Conservation (phyloP, 2,113 vertebrate genomes). For the Seriola dumerili region DNA sequence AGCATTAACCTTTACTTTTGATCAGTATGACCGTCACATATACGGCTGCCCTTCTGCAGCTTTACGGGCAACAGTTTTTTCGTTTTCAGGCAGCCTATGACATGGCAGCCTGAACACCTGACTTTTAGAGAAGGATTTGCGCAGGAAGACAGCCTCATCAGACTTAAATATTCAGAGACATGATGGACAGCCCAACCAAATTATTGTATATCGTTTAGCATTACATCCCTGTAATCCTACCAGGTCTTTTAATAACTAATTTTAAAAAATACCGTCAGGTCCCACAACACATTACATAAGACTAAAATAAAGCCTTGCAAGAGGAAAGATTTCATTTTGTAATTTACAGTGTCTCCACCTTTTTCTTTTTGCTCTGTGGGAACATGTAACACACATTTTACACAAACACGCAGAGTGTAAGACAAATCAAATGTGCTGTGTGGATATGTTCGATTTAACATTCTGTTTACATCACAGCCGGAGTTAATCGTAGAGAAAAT, state of each 20-base stretch:
- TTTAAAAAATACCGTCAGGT: background rate
- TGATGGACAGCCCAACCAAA: constrained; percentile 35
- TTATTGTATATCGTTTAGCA: constrained; percentile 3
- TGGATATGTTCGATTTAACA: constrained; percentile 36
- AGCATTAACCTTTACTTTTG: constrained; percentile 53
- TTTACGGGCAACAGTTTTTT: background rate
- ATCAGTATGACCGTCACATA: constrained; percentile 34
- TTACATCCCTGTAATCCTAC: constrained; percentile 19
- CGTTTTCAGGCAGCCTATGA: background rate
- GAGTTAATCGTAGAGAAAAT: constrained; percentile 51
- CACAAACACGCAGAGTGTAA: constrained; percentile 4
- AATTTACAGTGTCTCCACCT: constrained; percentile 11
- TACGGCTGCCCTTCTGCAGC: constrained; percentile 28
- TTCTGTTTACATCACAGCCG: constrained; percentile 46
- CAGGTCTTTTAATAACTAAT: constrained; percentile 22
- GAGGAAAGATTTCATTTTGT: constrained; percentile 9
- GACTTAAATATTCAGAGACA: constrained; percentile 19
- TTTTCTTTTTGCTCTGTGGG: background rate
- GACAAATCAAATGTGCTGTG: background rate
- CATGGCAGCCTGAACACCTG: constrained; percentile 1
- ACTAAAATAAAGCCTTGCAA: constrained; percentile 12
- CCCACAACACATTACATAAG: constrained; percentile 11
- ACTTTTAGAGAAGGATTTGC: constrained; percentile 6
- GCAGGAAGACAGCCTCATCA: background rate
- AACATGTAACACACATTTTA: background rate